Conservation (phyloP, 2,888 invertebrate genomes). For the Erannis defoliaria region DNA sequence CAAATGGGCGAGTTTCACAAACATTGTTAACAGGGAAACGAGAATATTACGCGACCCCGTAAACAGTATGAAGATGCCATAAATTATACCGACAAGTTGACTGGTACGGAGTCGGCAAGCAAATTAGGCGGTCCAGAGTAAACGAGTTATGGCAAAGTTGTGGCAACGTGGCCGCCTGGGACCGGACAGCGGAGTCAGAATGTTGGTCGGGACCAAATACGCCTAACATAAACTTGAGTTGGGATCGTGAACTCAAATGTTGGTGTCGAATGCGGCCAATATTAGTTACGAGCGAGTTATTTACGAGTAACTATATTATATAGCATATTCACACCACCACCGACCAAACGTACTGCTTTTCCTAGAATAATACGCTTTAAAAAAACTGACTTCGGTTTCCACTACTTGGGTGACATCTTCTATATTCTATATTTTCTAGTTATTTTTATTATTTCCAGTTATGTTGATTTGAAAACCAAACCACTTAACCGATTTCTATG, state of each 20-base stretch:
- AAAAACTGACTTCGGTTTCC: too few species aligned
- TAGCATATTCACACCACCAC: too few species aligned
- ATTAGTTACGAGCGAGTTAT: not conserved
- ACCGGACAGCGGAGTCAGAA: conserved; percentile 54
- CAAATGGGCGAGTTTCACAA: conserved; percentile 44
- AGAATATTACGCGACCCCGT: conserved; percentile 46
- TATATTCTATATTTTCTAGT: too few species aligned
- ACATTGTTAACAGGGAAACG: conserved; percentile 46
- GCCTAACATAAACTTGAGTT: conserved; percentile 47
- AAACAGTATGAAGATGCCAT: conserved; percentile 61
- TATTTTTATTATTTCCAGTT: too few species aligned
- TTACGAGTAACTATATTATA: too few species aligned
- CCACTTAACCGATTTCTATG: too few species aligned
- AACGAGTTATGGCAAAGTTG: conserved; percentile 79
- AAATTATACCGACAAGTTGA: conserved; percentile 73
- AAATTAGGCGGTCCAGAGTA: conserved; percentile 77
- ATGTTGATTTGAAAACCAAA: too few species aligned
- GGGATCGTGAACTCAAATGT: conserved; percentile 38
- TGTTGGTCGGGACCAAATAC: conserved; percentile 48
- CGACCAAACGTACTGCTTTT: too few species aligned
- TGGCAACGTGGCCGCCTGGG: conserved; percentile 62
- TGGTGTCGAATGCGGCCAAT: conserved; percentile 16
- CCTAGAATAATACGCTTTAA: too few species aligned
- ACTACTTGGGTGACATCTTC: too few species aligned
- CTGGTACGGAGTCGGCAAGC: conserved; percentile 70